Conservation (phyloP, 2,113 vertebrate genomes). For the Thunnus maccoyii region DNA sequence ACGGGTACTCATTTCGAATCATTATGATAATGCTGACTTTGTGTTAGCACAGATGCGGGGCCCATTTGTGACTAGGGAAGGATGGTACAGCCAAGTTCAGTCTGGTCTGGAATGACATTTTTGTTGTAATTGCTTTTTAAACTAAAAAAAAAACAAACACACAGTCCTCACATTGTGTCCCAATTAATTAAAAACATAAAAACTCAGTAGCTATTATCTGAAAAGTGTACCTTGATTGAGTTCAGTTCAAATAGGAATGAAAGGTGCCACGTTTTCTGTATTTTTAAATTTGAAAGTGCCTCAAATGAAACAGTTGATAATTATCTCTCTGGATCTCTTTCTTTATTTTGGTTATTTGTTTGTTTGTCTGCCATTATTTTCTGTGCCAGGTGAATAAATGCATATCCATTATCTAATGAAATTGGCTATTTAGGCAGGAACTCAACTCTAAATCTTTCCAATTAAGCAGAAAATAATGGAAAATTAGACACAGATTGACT, state of each 20-base stretch:
- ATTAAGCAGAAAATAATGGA: conserved; percentile 57
- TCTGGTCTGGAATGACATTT: neutral
- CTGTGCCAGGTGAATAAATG: conserved; percentile 61
- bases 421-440: conserved; percentile 38
- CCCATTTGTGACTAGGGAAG: neutral
- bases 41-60: conserved; percentile 18
- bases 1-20: conserved; percentile 40
- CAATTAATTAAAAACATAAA: conserved; percentile 29
- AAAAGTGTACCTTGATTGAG: conserved; percentile 54
- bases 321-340: conserved; percentile 33
- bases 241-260: conserved; percentile 34
- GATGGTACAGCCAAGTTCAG: neutral
- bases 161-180: neutral
- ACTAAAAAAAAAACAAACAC: neutral
- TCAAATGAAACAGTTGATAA: conserved; percentile 69
- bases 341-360: conserved; percentile 55
- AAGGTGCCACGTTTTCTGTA: conserved; percentile 23
- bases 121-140: conserved; percentile 21
- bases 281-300: conserved; percentile 59
- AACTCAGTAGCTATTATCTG: conserved; percentile 26
- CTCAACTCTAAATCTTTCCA: conserved; percentile 58
- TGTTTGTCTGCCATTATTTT: conserved; percentile 62
- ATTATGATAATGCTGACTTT: conserved; percentile 49
- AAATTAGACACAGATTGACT: conserved; percentile 55
- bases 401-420: conserved; percentile 60